Conservation (phyloP, 2,113 vertebrate genomes). For the Glareola pratincola region DNA sequence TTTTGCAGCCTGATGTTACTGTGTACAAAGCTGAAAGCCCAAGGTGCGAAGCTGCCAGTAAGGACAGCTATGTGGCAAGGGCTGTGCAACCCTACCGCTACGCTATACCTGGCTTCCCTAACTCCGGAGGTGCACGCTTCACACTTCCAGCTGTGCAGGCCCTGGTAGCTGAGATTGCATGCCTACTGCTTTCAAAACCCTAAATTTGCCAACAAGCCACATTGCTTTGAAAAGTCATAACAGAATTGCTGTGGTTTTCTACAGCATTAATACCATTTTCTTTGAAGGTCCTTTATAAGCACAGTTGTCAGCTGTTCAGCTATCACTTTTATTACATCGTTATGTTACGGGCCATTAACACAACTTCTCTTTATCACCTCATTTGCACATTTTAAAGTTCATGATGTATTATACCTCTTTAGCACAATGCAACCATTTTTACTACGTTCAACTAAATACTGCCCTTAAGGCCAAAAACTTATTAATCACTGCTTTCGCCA, state of each 20-base stretch:
- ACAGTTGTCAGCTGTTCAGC: background rate
- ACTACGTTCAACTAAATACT: background rate
- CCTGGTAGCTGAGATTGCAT: background rate
- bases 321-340: background rate
- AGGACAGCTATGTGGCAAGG: rapidly evolving
- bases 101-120: background rate
- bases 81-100: background rate
- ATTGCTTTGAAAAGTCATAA: background rate
- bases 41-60: background rate
- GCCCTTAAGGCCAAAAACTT: background rate
- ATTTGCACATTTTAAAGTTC: background rate
- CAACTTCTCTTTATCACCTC: background rate
- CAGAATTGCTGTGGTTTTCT: background rate
- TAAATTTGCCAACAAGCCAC: background rate
- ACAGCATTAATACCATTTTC: background rate
- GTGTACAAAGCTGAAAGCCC: background rate
- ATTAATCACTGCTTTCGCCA: background rate
- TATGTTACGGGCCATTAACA: background rate
- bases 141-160: background rate
- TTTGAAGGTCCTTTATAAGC: background rate
- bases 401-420: background rate
- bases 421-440: background rate
- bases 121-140: background rate
- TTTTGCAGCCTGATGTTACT: background rate
- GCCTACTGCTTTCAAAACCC: background rate